Percentiles rank a stretch among this genome's conserved stretches.
phyloP scores from a whole-genome alignment of 2,797 vertebrate genomes.

The Acipenser oxyrinchus region DNA sequence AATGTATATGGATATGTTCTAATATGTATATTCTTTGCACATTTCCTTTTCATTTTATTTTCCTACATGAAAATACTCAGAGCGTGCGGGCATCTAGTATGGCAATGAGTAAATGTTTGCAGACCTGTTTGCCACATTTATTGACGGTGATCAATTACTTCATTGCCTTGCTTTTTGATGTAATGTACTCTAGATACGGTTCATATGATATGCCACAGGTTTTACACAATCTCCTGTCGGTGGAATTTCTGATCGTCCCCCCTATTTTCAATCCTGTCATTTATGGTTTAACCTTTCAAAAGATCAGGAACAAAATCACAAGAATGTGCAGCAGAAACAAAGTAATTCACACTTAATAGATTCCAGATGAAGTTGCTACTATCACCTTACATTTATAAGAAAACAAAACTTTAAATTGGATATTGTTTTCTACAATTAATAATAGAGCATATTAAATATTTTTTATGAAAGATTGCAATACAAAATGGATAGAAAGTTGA shows the following conservation, averaged over 20 bases:
- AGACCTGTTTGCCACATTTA: conserved; percentile 54
- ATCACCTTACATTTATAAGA: too few species aligned
- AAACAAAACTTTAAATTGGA: too few species aligned
- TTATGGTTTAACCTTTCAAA: conserved; percentile 47
- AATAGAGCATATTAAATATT: too few species aligned
- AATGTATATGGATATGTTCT: conserved; percentile 38
- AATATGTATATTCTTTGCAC: conserved; percentile 20
- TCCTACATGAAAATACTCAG: conserved; percentile 44
- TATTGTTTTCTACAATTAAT: too few species aligned
- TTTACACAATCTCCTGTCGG: conserved; percentile 34
- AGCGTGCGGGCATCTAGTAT: conserved; percentile 26
- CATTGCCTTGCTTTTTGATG: conserved; percentile 30
- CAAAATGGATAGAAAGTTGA: too few species aligned
- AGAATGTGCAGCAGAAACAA: conserved; percentile 13
- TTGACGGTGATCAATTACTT: conserved; percentile 36
- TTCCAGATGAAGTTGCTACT: too few species aligned
- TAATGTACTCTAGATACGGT: conserved; percentile 38
- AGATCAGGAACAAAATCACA: conserved; percentile 32
- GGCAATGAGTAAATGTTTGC: conserved; percentile 38
- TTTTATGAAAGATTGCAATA: too few species aligned
- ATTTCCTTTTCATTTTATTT: conserved; percentile 36
- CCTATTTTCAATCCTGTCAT: conserved; percentile 50
- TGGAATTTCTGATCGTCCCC: conserved; percentile 49
- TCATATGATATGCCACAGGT: background rate
- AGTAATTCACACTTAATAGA: background rate